Conservation (phyloP, 2,113 vertebrate genomes). For the Pseudolaguvia tuberculata region DNA sequence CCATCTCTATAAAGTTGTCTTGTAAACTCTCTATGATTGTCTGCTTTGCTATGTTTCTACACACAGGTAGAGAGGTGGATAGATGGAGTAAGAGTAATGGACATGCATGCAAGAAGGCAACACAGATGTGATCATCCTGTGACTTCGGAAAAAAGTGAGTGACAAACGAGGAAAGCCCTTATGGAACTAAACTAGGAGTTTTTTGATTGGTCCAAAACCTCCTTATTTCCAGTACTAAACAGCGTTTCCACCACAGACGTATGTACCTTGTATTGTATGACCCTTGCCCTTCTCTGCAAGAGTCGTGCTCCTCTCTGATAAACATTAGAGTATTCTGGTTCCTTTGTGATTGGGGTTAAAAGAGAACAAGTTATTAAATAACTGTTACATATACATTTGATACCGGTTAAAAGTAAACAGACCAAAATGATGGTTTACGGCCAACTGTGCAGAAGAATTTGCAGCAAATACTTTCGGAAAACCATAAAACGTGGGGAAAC, state of each 20-base stretch:
- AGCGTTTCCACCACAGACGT: slow-evolving; percentile 33
- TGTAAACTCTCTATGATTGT: slow-evolving; percentile 99
- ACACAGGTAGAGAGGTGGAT: slow-evolving; percentile 91
- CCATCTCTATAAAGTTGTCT: slow-evolving; percentile 99
- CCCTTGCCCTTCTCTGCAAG: slow-evolving; percentile 78
- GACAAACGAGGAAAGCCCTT: slow-evolving; percentile 55
- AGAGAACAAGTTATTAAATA: slow-evolving; percentile 70
- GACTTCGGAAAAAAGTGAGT: slow-evolving; percentile 41
- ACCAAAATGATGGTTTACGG: not conserved
- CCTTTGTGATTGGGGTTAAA: slow-evolving; percentile 69
- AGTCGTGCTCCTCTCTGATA: slow-evolving; percentile 75
- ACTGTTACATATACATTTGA: slow-evolving; percentile 39
- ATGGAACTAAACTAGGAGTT: slow-evolving; percentile 62
- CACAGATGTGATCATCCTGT: slow-evolving; percentile 40
- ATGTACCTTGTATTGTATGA: slow-evolving; percentile 75
- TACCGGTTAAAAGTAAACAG: not conserved
- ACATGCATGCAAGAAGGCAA: slow-evolving; percentile 73
- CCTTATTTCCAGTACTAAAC: slow-evolving; percentile 40
- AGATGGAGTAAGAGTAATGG: slow-evolving; percentile 83
- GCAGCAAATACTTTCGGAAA: slow-evolving; percentile 29
- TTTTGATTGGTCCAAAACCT: not conserved
- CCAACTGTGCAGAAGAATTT: slow-evolving; percentile 1
- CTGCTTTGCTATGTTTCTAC: slow-evolving; percentile 99
- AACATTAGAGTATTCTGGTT: slow-evolving; percentile 80
- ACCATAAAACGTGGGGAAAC: slow-evolving; percentile 29